These are phyloP conservation scores for Eidolon dupreanum DNA, from an alignment of 2,797 vertebrate species.

Conservation along the genomic window DNA sequence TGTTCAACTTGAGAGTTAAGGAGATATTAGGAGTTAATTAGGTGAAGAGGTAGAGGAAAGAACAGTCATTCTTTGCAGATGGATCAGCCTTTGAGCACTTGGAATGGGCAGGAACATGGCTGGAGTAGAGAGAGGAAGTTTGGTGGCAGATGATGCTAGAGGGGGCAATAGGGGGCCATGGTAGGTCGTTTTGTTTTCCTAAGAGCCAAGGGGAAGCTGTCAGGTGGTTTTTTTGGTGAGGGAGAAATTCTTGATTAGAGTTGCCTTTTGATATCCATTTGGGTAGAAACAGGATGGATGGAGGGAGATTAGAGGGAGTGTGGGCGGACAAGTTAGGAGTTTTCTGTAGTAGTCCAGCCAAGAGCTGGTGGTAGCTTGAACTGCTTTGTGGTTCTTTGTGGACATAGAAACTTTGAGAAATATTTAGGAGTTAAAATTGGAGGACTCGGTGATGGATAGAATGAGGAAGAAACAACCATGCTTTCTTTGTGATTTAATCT, in stretches of 20 bases:
- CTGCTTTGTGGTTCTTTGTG: not conserved
- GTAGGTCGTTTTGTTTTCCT: constrained; percentile 5
- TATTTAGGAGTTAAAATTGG: constrained; percentile 14
- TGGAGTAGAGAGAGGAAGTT: not conserved
- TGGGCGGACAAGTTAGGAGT: not conserved
- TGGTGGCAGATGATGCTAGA: not conserved
- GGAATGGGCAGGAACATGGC: not conserved
- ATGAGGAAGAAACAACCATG: not conserved
- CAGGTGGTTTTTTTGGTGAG: not conserved
- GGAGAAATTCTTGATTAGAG: not conserved
- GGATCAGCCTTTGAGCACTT: not conserved
- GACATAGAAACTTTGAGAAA: not conserved
- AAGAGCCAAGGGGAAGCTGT: not conserved
- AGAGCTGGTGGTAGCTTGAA: not conserved
- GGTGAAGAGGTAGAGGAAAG: not conserved
- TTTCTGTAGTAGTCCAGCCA: not conserved
- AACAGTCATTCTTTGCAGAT: not conserved
- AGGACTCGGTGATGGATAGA: not conserved
- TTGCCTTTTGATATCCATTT: not conserved
- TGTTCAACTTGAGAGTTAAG: constrained; percentile 11
- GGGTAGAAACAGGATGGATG: not conserved
- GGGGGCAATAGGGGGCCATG: not conserved
- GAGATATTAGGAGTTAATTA: not conserved
- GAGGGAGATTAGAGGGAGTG: not conserved
- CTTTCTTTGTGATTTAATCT: not conserved